Conservation (phyloP, 35 echinoderm and acorn worm genomes). For the Nesometra sesokonis region DNA sequence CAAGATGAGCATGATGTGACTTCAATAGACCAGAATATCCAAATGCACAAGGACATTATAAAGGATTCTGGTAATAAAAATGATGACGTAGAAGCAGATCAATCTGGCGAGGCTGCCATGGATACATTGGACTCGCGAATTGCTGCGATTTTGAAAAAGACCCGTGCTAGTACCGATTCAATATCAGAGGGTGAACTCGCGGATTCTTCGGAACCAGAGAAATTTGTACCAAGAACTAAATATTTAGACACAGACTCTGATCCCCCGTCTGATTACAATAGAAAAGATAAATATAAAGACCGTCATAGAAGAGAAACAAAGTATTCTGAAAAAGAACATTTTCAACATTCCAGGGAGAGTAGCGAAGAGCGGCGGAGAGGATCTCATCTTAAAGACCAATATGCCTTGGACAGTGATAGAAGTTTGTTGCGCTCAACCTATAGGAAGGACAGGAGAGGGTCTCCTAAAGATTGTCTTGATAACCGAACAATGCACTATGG, state of each 20-base stretch:
- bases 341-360: neutral
- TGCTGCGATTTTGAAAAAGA: neutral
- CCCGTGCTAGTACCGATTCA: slow-evolving; percentile 1
- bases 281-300: neutral
- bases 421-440: neutral
- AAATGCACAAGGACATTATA: slow-evolving; percentile 2
- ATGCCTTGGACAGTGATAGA: neutral
- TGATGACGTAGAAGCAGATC: neutral
- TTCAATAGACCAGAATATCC: neutral
- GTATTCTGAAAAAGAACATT: neutral
- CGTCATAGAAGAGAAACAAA: neutral
- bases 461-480: neutral
- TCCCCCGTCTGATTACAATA: neutral
- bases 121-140: neutral
- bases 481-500: neutral
- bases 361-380: neutral
- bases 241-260: neutral
- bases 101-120: neutral
- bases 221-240: neutral
- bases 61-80: slow-evolving; percentile 11
- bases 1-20: slow-evolving; percentile 1
- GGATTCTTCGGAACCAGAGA: neutral
- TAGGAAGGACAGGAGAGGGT: neutral
- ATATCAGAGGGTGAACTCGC: neutral
- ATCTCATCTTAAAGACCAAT: neutral